These are phyloP conservation scores for Euzetes globulus DNA, from an alignment of 2,888 invertebrate genomes.

Conservation along the genomic window DNA sequence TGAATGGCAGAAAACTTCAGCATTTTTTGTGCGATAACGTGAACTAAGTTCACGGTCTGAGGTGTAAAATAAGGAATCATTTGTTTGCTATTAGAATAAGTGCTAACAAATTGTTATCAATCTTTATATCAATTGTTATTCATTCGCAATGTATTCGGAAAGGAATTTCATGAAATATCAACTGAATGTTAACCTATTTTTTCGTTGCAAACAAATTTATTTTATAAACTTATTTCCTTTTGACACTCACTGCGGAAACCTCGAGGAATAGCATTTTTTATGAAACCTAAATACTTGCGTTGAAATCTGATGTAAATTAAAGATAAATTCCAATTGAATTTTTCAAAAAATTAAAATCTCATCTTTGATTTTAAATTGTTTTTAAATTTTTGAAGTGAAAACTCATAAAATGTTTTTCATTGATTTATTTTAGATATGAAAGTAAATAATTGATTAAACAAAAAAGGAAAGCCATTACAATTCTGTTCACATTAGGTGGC, in stretches of 20 bases:
- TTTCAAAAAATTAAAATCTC: neutral
- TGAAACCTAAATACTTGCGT: conserved; percentile 1
- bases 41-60: neutral
- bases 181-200: conserved; percentile 5
- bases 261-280: neutral
- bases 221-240: neutral
- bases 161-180: neutral
- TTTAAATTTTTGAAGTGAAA: too few relatives aligned
- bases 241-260: neutral
- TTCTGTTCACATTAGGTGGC: too few relatives aligned
- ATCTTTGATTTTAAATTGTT: neutral
- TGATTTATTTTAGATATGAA: too few relatives aligned
- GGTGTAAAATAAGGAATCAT: neutral
- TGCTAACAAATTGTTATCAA: neutral
- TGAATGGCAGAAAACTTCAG: neutral
- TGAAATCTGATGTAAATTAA: neutral
- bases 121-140: neutral
- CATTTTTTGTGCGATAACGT: neutral
- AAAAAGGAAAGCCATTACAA: too few relatives aligned
- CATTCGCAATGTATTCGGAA: neutral
- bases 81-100: neutral
- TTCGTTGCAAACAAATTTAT: neutral
- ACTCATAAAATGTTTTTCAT: too few relatives aligned
- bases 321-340: conserved; percentile 4
- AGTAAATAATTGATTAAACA: too few relatives aligned